These are phyloP conservation scores for Trogon melanurus DNA, from an alignment of 2,113 vertebrate species.

Conservation along the genomic window DNA sequence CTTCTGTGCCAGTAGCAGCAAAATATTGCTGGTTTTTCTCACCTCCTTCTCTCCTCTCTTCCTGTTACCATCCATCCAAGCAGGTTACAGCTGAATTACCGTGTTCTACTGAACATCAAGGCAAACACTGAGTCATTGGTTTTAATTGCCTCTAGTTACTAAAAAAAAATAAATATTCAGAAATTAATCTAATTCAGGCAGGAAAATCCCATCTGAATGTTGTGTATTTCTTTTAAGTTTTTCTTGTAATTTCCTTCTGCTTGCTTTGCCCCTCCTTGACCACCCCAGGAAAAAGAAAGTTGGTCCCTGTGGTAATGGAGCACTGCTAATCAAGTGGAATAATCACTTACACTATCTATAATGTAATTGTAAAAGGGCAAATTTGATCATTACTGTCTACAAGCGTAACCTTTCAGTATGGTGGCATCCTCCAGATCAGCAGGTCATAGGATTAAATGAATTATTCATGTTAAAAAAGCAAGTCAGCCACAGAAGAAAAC, in stretches of 20 bases:
- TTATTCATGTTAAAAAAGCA: background rate
- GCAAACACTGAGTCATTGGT: background rate
- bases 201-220: background rate
- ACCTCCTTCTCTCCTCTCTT: background rate
- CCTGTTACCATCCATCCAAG: background rate
- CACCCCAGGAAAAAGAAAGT: background rate
- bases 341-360: background rate
- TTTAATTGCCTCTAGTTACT: background rate
- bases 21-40: background rate
- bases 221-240: background rate
- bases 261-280: background rate
- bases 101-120: background rate
- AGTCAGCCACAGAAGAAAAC: background rate
- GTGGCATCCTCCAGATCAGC: background rate
- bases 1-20: background rate
- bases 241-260: background rate
- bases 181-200: background rate
- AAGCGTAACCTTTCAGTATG: background rate
- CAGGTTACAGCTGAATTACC: background rate
- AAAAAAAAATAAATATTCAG: background rate
- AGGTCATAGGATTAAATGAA: background rate
- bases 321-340: background rate
- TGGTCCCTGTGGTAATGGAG: background rate
- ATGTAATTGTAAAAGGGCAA: background rate
- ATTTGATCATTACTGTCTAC: background rate